A percentile compares a stretch with the other conserved stretches of the same genome.
Conservation (phyloP, 2,797 vertebrate genomes). For the Glossophaga mutica region DNA sequence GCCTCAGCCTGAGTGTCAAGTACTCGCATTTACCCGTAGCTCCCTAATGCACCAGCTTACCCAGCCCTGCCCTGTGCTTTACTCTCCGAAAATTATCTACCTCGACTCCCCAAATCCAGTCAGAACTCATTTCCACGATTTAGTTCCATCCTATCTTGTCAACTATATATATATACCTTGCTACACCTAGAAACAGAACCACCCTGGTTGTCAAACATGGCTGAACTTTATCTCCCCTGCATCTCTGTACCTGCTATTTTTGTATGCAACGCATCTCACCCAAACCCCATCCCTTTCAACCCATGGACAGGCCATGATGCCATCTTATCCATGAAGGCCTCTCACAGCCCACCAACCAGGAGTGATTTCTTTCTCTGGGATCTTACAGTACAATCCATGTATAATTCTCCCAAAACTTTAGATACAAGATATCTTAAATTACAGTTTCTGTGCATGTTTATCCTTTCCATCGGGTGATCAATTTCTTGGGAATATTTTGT, state of each 20-base stretch:
- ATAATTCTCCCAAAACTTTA: background rate
- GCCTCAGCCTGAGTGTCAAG: background rate
- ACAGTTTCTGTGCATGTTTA: background rate
- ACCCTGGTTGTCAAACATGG: background rate
- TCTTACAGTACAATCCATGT: background rate
- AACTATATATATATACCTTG: background rate
- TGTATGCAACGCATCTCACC: background rate
- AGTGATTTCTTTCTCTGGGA: background rate
- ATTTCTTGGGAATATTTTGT: constrained; percentile 11
- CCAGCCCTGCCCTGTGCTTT: background rate
- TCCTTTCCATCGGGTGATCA: background rate
- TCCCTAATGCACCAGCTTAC: background rate
- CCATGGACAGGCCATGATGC: background rate
- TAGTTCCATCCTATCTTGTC: background rate
- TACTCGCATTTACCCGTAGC: background rate
- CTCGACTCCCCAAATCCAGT: background rate
- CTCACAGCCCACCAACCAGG: background rate
- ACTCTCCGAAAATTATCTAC: background rate
- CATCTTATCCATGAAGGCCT: background rate
- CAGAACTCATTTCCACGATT: background rate
- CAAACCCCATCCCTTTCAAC: background rate
- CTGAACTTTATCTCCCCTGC: background rate
- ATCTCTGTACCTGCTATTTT: background rate
- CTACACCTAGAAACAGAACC: background rate
- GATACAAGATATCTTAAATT: background rate